Evolutionary conservation across 2,888 invertebrate genomes (phyloP).

Genomic region (Blastobasis adustella): DNA sequence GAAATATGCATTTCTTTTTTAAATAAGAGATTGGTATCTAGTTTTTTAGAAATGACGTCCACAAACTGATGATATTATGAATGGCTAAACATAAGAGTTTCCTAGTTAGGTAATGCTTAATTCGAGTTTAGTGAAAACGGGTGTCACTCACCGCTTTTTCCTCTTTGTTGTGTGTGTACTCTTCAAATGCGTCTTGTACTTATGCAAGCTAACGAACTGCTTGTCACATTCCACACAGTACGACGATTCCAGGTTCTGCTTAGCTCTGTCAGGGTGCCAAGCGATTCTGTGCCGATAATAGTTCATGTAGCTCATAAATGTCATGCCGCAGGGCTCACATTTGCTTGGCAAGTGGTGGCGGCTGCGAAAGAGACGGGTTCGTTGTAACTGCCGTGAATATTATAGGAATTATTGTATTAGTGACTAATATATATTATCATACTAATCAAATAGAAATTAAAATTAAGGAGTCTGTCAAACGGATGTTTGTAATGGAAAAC

Average conservation of each 20-base stretch:
- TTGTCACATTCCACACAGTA: constrained; percentile 56
- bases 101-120: too few species aligned
- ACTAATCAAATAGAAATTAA: too few species aligned
- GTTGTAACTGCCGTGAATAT: too few species aligned
- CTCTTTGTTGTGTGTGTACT: constrained; percentile 28
- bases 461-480: too few species aligned
- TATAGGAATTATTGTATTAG: too few species aligned
- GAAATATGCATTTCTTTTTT: constrained; percentile 10
- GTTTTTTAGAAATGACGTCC: too few species aligned
- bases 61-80: too few species aligned
- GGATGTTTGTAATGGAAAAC: too few species aligned
- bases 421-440: too few species aligned
- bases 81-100: too few species aligned
- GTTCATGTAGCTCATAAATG: constrained; percentile 17
- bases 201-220: constrained; percentile 31
- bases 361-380: constrained; percentile 16
- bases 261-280: constrained; percentile 21
- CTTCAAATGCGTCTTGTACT: constrained; percentile 37
- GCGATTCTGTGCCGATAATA: constrained; percentile 20
- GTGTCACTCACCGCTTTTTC: background rate
- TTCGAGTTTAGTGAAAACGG: too few species aligned
- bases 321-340: constrained; percentile 25
- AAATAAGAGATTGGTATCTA: too few species aligned
- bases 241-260: constrained; percentile 24
- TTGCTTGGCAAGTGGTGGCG: constrained; percentile 27